Base-by-base conservation (phyloP, 53 echinoderm and acorn worm species). In the Actinopyga echinites region DNA sequence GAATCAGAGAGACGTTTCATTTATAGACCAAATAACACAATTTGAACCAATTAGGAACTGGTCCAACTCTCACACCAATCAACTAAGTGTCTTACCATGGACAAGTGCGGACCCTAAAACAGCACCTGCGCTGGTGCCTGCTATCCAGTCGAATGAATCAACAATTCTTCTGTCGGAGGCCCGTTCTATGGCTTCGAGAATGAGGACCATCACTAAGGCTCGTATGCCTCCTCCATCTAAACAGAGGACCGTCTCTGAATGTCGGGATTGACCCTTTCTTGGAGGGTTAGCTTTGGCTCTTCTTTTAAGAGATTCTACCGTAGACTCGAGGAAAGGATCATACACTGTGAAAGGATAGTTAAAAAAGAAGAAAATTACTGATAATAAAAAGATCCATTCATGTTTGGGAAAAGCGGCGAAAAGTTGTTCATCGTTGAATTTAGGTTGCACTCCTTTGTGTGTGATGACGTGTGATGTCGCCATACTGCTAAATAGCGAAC, bases 201-300 rank as follows among this genome's bases (percentile, higher is more conserved):
- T 75, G 23, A 52, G 75, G 3, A 75, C 31, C 30, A 75, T 22
- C 26, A 75, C 30, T 25, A 75, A n/a, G 29, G 43, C 75, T 17
- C 75, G 49, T 52, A 75, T 54, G 17, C 75, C 75, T 26, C 75
- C 75, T 8, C 75, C 75, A 43, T 75, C 75, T 52, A 75, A 54
- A 54, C 75, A 75, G 29, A 75, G 75, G 25, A 54, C 75, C 25
- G 49, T 75, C 43, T 75, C 95, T 21, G 68, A 19, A 12, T 38
- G 68, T 30, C 31, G 15, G n/a, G 15, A 34, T 34, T 68, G 35
- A 36, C 68, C 68, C 37, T 40, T 68, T 8, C 37, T 68, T 34
- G 32, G 37, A 0, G 68, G 68, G 21, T 38, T 68, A 30, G 11
- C 22, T 34, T 68, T 34, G 0, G 68, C 68, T 68, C 37, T 34